Base-by-base conservation (phyloP, 2,888 invertebrate genomes). In the Diadromus collaris region DNA sequence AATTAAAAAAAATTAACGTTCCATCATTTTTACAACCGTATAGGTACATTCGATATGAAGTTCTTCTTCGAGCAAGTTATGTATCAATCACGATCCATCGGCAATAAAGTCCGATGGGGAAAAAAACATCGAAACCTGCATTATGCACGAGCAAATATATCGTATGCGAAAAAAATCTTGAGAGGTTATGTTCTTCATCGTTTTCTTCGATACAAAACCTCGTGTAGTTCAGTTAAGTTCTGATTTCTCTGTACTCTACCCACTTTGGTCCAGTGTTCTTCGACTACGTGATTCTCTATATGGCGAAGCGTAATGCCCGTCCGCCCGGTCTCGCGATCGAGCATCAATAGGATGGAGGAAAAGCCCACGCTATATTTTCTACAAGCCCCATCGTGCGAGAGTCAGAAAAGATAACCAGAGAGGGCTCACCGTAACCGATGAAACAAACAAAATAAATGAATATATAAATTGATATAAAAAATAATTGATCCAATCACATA, bases 41-140 rank as follows among this genome's bases (percentile, higher is more conserved):
- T 3, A 24, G n/a, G n/a, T n/a, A n/a, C 29, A 9, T 38, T 60
- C 19, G 6, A 10, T 7, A 60, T 60, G 10, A 60, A 10, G 34
- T 60, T 21, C n/a, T 38, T 10, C 13, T 32, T 7, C n/a, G n/a
- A 21, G 60, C 60, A 38, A 10, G 32, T 60, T 81, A 74, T 79
- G 79, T 82, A 83, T 85, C 82, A 81, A 83, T 85, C 83, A 80
- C 81, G 63, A 83, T 83, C 78, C 75, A 70, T 68, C 44, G 68
- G 76, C 81, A 77, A 78, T 83, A 70, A 81, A 78, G 75, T 54
- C 75, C 54, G 73, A 44, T 48, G 41, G 56, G 63, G n/a, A 38
- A 48, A 19, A 79, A 79, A 74, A 73, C 78, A 70, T 64, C 61
- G 68, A 77, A 79, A 65, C 69, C 78, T 69, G 68, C 80, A 82